phyloP scores from a whole-genome alignment of 1,140 invertebrate species.

The Hyles vespertilio region DNA sequence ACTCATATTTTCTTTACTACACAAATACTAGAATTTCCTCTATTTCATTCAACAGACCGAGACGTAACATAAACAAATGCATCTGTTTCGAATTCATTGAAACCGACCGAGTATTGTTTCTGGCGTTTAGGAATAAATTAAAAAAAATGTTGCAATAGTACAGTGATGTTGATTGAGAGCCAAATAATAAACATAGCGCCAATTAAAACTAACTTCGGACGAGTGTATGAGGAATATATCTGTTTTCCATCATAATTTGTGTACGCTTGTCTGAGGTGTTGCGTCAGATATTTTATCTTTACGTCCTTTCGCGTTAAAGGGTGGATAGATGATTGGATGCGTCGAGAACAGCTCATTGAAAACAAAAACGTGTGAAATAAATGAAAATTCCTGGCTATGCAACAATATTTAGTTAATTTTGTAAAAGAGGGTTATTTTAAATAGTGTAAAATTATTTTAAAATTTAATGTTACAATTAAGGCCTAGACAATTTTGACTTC shows the following conservation, averaged over 20 bases:
- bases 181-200: slow-evolving; percentile 24
- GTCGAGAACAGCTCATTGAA: background rate
- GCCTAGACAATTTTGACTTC: no score
- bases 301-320: slow-evolving; percentile 3
- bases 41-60: slow-evolving; percentile 1
- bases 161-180: slow-evolving; percentile 20
- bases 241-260: slow-evolving; percentile 22
- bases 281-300: slow-evolving; percentile 11
- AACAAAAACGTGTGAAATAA: no score
- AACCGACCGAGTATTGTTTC: background rate
- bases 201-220: slow-evolving; percentile 23
- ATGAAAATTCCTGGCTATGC: no score
- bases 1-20: background rate
- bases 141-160: slow-evolving; percentile 9
- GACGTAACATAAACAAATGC: slow-evolving; percentile 5
- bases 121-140: background rate
- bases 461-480: no score
- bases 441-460: no score
- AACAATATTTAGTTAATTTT: no score
- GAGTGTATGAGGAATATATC: slow-evolving; percentile 15
- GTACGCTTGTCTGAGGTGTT: slow-evolving; percentile 1
- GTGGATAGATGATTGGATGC: background rate
- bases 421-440: no score
- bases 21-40: background rate
- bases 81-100: slow-evolving; percentile 4